phyloP scores from a whole-genome alignment of 2,797 vertebrate species.

The Lates japonicus region DNA sequence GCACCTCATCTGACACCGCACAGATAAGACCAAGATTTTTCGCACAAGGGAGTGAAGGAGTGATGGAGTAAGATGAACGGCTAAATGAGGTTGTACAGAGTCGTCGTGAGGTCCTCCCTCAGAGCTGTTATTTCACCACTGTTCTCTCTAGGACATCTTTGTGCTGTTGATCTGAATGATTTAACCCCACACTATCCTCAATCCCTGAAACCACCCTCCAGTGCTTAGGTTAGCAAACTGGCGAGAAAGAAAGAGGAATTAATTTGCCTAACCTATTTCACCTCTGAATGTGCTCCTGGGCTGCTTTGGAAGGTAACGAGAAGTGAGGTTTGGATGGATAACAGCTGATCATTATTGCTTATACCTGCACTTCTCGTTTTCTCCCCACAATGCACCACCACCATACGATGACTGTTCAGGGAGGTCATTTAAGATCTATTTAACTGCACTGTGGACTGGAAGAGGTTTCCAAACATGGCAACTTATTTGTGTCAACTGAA shows the following conservation, averaged over 20 bases:
- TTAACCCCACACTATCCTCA: neutral
- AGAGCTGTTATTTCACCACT: conserved; percentile 11
- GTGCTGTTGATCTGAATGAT: conserved; percentile 28
- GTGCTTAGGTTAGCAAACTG: conserved; percentile 60
- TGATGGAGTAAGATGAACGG: neutral
- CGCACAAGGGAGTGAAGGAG: neutral
- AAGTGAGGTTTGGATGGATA: conserved; percentile 85
- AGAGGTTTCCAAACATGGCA: neutral
- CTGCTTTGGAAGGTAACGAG: conserved; percentile 83
- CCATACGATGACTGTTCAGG: conserved; percentile 19
- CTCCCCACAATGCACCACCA: conserved; percentile 45
- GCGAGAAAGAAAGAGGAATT: conserved; percentile 83
- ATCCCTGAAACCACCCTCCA: conserved; percentile 35
- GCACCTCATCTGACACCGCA: conserved; percentile 25
- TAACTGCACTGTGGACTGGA: neutral
- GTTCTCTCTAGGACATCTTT: conserved; percentile 46
- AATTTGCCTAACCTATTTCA: conserved; percentile 89
- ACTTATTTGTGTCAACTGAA: neutral
- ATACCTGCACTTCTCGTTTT: conserved; percentile 44
- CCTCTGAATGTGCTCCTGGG: conserved; percentile 87
- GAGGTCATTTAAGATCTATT: conserved; percentile 31
- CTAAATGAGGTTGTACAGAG: neutral
- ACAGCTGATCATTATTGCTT: conserved; percentile 77
- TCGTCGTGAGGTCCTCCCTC: conserved; percentile 18
- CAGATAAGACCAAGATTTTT: conserved; percentile 34